A percentile compares a stretch with the other conserved stretches of the same genome.
phyloP scores from a whole-genome alignment of 2,888 invertebrate genomes.

The Arge pagana region DNA sequence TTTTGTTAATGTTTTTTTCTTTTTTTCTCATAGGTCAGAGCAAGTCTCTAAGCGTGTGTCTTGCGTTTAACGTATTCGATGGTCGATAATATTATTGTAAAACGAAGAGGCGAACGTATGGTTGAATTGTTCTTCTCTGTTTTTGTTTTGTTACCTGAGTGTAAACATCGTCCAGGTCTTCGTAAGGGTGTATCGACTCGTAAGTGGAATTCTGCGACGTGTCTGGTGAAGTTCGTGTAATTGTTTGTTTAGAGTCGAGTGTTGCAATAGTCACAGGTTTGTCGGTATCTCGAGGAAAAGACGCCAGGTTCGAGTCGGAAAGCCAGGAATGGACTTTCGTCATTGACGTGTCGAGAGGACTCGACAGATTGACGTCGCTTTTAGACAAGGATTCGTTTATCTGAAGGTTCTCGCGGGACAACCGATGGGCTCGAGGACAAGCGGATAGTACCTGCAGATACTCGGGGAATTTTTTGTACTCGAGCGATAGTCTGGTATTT shows the following conservation, averaged over 20 bases:
- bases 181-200: constrained; percentile 26
- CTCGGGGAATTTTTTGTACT: constrained; percentile 30
- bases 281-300: neutral
- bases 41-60: neutral
- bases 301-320: constrained; percentile 33
- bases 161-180: constrained; percentile 29
- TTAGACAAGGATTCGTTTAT: constrained; percentile 30
- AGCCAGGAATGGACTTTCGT: constrained; percentile 33
- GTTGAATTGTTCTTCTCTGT: too few species aligned
- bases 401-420: constrained; percentile 6
- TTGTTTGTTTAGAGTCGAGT: constrained; percentile 1
- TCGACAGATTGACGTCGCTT: constrained; percentile 34
- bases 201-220: constrained; percentile 24
- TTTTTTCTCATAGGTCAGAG: too few species aligned
- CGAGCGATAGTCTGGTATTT: constrained; percentile 41
- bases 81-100: neutral
- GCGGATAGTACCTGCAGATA: constrained; percentile 5
- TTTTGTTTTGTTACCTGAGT: constrained; percentile 20
- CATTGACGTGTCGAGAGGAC: constrained; percentile 28
- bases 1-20: neutral
- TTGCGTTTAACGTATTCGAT: neutral
- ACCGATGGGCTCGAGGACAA: constrained; percentile 4
- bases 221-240: constrained; percentile 13
- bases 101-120: neutral
- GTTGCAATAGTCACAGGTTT: neutral